These are phyloP conservation scores for Herpetotheres cachinnans DNA, from an alignment of 2,113 vertebrate genomes.

Conservation along the genomic window DNA sequence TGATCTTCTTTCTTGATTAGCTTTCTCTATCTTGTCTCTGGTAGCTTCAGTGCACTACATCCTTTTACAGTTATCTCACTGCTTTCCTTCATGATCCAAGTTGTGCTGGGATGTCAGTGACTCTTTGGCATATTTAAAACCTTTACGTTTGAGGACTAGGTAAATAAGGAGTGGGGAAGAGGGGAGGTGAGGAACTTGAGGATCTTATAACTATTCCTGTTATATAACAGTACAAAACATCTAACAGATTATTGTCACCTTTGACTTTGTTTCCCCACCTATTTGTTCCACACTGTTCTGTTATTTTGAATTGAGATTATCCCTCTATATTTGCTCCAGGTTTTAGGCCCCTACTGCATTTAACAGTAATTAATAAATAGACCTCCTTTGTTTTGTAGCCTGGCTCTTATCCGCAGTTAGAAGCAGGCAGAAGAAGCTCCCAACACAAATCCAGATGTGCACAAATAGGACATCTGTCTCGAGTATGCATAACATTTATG, in stretches of 20 bases:
- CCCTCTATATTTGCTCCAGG: background rate
- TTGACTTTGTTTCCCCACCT: background rate
- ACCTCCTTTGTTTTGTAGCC: background rate
- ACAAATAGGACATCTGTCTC: background rate
- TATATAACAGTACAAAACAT: background rate
- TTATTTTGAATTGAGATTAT: background rate
- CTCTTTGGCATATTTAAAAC: background rate
- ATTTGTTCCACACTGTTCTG: background rate
- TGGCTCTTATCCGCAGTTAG: background rate
- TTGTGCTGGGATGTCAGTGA: background rate
- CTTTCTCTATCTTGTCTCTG: background rate
- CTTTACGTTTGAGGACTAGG: background rate
- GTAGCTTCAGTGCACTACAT: background rate
- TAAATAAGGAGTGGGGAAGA: background rate
- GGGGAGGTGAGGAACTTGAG: background rate
- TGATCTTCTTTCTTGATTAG: background rate
- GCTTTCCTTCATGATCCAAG: background rate
- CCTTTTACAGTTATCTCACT: background rate
- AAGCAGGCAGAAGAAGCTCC: background rate
- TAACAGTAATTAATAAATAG: background rate
- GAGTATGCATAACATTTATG: background rate
- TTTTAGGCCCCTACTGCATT: background rate
- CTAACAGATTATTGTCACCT: background rate
- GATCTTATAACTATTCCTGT: background rate
- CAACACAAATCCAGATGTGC: background rate